These are phyloP conservation scores for Cyanistes caeruleus DNA, from an alignment of 2,113 vertebrate genomes.

Conservation along the genomic window DNA sequence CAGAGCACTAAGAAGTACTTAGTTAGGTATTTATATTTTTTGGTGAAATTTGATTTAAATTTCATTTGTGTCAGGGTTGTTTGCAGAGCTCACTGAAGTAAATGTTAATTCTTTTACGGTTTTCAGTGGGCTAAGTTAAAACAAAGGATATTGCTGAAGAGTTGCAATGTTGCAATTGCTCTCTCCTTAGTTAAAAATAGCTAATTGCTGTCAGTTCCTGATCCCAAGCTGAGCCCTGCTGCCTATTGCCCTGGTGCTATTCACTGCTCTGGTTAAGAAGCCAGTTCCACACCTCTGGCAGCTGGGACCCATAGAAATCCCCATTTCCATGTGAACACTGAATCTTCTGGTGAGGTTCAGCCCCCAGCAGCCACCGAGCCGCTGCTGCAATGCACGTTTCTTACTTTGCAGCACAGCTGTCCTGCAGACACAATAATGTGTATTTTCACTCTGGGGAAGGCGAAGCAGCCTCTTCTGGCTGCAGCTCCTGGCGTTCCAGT, in stretches of 20 bases:
- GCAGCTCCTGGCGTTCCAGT: neutral
- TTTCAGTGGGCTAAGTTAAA: neutral
- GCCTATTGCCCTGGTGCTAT: neutral
- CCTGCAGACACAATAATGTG: neutral
- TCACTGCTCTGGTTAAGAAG: neutral
- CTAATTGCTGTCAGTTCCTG: neutral
- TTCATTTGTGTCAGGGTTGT: neutral
- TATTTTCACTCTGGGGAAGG: conserved; percentile 14
- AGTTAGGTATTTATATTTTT: neutral
- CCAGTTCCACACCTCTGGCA: neutral
- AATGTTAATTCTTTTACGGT: neutral
- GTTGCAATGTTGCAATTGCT: neutral
- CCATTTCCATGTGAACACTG: neutral
- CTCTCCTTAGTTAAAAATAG: neutral
- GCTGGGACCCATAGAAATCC: neutral
- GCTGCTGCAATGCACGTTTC: neutral
- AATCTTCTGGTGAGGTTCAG: neutral
- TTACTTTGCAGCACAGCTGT: neutral
- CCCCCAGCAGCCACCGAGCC: neutral
- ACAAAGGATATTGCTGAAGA: neutral
- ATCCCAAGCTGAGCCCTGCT: neutral
- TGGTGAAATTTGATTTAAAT: neutral
- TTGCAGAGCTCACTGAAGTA: neutral
- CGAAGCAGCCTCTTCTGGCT: neutral
- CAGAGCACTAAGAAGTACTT: neutral